Percentiles rank a stretch among this genome's conserved stretches.
These are phyloP conservation scores for Muraenolepis orangiensis DNA, from an alignment of 2,797 vertebrate species.

Conservation along the genomic window DNA sequence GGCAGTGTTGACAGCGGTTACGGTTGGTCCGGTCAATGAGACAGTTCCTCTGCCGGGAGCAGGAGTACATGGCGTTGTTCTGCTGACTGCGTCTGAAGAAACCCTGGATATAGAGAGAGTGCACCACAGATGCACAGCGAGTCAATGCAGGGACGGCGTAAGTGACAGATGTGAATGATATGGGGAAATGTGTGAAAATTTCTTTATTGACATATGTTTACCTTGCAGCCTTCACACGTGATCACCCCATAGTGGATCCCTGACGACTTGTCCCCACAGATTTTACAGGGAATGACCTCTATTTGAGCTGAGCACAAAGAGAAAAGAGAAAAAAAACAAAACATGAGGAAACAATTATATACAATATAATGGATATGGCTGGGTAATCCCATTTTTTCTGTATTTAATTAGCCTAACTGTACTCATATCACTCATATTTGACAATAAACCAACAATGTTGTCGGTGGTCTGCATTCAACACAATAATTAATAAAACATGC, in stretches of 20 bases:
- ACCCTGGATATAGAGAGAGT: slow-evolving; percentile 71
- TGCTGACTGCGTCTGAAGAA: slow-evolving; percentile 93
- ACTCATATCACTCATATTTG: not conserved
- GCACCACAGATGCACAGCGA: not conserved
- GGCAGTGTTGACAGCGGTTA: slow-evolving; percentile 92
- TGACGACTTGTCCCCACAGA: slow-evolving; percentile 92
- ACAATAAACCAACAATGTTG: not conserved
- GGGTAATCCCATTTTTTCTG: not conserved
- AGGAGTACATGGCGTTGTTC: slow-evolving; percentile 90
- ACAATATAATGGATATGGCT: not conserved
- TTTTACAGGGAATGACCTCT: slow-evolving; percentile 92
- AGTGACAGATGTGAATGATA: not conserved
- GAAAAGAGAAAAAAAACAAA: not conserved
- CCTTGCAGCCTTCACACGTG: slow-evolving; percentile 95
- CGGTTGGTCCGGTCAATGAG: slow-evolving; percentile 91
- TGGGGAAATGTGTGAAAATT: not conserved
- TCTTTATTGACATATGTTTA: slow-evolving; percentile 53
- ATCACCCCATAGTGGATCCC: slow-evolving; percentile 94
- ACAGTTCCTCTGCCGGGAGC: slow-evolving; percentile 89
- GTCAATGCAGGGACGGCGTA: not conserved
- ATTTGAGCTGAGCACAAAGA: slow-evolving; percentile 85
- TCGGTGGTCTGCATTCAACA: not conserved
- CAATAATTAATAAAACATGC: not conserved
- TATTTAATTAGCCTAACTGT: not conserved
- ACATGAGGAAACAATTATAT: not conserved